These are phyloP conservation scores for Peromyscus polionotus DNA, from an alignment of 2,113 vertebrate genomes.

Conservation along the genomic window DNA sequence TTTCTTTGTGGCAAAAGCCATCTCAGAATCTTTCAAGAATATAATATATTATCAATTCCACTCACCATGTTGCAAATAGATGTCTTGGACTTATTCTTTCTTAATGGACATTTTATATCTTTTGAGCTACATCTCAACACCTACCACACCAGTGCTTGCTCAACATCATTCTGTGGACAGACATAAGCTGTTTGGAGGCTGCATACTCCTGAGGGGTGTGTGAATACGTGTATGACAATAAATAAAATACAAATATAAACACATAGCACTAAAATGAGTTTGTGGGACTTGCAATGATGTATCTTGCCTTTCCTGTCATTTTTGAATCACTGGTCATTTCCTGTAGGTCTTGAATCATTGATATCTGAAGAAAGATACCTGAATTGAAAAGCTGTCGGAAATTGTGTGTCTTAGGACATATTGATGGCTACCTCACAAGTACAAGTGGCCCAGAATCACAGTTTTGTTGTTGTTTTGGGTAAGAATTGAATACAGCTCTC, in stretches of 20 bases:
- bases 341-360: neutral
- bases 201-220: neutral
- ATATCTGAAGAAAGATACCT: neutral
- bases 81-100: neutral
- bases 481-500: neutral
- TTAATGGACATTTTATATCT: neutral
- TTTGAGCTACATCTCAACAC: neutral
- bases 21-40: neutral
- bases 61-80: neutral
- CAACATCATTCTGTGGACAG: neutral
- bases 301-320: neutral
- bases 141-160: accelerated
- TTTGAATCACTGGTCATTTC: neutral
- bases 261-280: neutral
- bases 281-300: neutral
- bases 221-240: neutral
- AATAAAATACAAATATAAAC: neutral
- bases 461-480: neutral
- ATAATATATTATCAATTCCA: neutral
- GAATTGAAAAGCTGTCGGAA: neutral
- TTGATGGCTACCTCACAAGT: too few species aligned
- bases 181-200: neutral
- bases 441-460: too few species aligned
- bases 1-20: neutral
- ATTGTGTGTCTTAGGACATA: neutral